Conservation (phyloP, 2,113 vertebrate species). For the Anthoscopus minutus region DNA sequence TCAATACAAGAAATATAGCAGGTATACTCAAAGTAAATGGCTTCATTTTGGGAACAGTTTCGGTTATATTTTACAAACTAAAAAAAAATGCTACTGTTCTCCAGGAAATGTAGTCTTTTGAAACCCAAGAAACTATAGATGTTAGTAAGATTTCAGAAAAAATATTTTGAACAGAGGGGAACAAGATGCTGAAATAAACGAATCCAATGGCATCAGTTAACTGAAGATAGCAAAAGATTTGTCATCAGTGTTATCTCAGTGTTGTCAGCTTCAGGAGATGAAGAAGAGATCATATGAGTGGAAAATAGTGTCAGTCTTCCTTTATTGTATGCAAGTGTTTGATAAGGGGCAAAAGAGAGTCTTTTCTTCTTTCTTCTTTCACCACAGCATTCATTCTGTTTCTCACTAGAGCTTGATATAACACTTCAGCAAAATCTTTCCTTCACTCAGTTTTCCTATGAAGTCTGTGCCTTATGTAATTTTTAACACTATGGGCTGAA, state of each 20-base stretch:
- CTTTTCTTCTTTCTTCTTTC: background rate
- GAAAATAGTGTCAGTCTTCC: background rate
- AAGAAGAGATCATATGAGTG: background rate
- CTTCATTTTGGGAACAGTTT: background rate
- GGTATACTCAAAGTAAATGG: background rate
- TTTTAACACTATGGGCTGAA: background rate
- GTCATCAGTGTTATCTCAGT: background rate
- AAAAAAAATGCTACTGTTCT: background rate
- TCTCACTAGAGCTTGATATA: background rate
- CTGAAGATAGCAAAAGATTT: background rate
- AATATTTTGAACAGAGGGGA: fast-evolving
- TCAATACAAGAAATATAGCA: background rate
- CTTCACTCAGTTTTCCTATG: background rate
- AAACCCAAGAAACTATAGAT: background rate
- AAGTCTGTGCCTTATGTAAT: background rate
- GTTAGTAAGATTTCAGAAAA: background rate
- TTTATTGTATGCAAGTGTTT: background rate
- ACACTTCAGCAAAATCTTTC: background rate
- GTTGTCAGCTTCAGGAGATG: background rate
- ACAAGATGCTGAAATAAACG: background rate
- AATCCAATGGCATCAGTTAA: background rate
- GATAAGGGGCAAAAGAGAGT: background rate
- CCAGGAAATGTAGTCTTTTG: background rate
- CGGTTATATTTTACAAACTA: background rate
- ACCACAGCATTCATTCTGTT: background rate